Conservation (phyloP, 2,113 vertebrate genomes). For the Phainopepla nitens region DNA sequence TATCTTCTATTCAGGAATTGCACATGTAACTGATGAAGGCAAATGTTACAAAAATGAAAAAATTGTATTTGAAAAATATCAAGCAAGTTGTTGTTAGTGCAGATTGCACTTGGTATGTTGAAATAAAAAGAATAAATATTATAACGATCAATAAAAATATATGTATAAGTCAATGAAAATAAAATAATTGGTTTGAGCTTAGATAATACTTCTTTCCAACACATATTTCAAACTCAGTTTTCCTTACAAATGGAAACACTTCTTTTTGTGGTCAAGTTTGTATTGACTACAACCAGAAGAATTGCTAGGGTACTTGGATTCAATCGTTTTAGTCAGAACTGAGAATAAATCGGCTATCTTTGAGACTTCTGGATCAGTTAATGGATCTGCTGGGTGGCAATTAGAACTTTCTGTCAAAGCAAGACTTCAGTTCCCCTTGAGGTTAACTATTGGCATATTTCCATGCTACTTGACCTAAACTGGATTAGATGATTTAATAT, state of each 20-base stretch:
- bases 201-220: not conserved
- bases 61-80: not conserved
- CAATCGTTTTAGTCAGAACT: not conserved
- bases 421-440: not conserved
- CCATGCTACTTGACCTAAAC: not conserved
- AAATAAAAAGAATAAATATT: slow-evolving; percentile 5
- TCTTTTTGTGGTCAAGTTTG: not conserved
- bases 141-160: not conserved
- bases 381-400: not conserved
- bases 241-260: not conserved
- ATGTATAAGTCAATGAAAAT: not conserved
- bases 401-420: not conserved
- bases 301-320: not conserved
- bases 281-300: not conserved
- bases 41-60: not conserved
- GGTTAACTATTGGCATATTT: not conserved
- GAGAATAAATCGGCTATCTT: not conserved
- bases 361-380: not conserved
- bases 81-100: not conserved
- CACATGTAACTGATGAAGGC: not conserved
- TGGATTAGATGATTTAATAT: not conserved
- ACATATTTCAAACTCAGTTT: not conserved
- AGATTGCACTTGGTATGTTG: not conserved
- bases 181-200: not conserved
- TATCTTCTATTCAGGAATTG: not conserved